Base-by-base conservation (phyloP, 2,797 vertebrate species). In the Semaprochilodus insignis region DNA sequence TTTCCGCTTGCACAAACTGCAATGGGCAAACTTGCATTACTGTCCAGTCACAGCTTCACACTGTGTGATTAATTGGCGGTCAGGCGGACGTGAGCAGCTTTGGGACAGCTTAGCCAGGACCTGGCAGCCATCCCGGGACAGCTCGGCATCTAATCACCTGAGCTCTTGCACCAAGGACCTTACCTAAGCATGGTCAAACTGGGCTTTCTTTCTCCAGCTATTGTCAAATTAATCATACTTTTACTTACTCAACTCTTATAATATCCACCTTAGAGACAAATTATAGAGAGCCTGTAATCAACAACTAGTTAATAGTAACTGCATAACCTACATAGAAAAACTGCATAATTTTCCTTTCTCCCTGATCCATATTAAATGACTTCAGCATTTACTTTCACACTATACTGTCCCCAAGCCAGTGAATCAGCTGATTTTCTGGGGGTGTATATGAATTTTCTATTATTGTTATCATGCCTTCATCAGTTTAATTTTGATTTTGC, bases 51-150 rank as follows among this genome's bases (percentile, higher is more conserved):
- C 15, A n/a, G 57, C 34, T 76, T 73, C 69, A 83, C n/a, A 69
- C 27, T 59, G 17, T 40, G 25, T 67, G 34, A 66, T 48, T 40
- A 63, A 62, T 51, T 75, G 40, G 31, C 31, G 27, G 51, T 76
- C 17, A 62, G 36, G 65, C 62, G 13, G 40, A 74, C n/a, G 23
- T 80, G 72, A 57, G 14, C 52, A 40, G 51, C 77, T 54, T 80
- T 77, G 21, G 70, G 27, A 15, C 55, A 80, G 78, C 80, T 86
- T 85, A 76, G 40, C 25, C 34, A 66, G 40, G 54, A 69, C 17
- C 63, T 84, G 82, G 86, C 86, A 82, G 72, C 4, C 31, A 48
- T 63, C 54, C 65, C 55, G 69, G 70, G 82, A 78, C 76, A 80
- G 44, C 63, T 77, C 40, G 52, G 23, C 19, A 57, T 57, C 74